These are phyloP conservation scores for Urocynchramus pylzowi DNA, from an alignment of 2,113 vertebrate genomes.

Conservation along the genomic window DNA sequence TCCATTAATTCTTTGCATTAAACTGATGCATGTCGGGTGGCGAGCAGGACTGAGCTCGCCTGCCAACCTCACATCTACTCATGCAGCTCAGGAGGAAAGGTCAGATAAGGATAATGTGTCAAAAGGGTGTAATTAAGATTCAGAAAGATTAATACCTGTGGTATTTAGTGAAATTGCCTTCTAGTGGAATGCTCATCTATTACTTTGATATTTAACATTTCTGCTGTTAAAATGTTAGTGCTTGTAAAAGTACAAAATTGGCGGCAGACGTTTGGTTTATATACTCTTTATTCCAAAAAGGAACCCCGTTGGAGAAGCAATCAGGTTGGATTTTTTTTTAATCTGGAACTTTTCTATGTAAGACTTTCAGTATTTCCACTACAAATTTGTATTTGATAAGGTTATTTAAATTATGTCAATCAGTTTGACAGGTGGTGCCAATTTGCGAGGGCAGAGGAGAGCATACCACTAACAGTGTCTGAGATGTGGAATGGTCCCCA, in stretches of 20 bases:
- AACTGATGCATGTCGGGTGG: background rate
- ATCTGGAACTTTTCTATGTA: background rate
- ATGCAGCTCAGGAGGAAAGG: conserved; percentile 71
- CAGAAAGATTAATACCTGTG: conserved; percentile 82
- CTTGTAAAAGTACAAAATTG: conserved; percentile 57
- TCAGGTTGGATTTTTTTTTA: background rate
- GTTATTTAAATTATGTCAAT: background rate
- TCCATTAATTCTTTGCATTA: background rate
- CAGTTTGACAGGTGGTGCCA: background rate
- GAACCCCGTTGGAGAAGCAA: background rate
- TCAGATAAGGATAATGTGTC: conserved; percentile 75
- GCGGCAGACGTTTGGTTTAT: conserved; percentile 48
- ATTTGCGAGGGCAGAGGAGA: background rate
- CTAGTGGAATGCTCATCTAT: conserved; percentile 78
- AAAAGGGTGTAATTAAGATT: conserved; percentile 81
- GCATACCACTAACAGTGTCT: background rate
- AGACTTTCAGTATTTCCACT: background rate
- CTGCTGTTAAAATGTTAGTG: conserved; percentile 79
- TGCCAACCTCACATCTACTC: conserved; percentile 38
- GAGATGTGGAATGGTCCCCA: background rate
- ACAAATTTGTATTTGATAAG: background rate
- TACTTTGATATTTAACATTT: conserved; percentile 82
- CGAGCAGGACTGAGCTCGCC: background rate
- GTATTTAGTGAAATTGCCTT: conserved; percentile 83
- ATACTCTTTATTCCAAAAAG: background rate